A percentile compares a stretch with the other conserved stretches of the same genome.
Conservation (phyloP, 1,140 invertebrate species). For the Chionoecetes opilio region DNA sequence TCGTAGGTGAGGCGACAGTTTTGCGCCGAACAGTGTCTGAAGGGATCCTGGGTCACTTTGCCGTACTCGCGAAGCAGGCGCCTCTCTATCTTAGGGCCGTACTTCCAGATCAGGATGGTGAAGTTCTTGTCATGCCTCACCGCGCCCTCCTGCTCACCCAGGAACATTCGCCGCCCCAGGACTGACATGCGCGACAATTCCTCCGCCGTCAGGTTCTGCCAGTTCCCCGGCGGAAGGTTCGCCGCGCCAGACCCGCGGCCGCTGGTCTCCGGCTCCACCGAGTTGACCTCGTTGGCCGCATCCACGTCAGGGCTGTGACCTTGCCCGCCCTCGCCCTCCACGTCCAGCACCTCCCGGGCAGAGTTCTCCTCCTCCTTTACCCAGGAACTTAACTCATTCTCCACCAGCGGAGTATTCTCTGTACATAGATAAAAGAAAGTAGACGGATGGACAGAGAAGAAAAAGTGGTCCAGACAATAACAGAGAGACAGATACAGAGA, state of each 20-base stretch:
- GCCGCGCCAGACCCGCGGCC: no score
- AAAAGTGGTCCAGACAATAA: no score
- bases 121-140: conserved; percentile 74
- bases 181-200: conserved; percentile 70
- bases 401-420: conserved; percentile 24
- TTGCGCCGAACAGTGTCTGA: conserved; percentile 85
- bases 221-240: conserved; percentile 40
- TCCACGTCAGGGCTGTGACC: conserved; percentile 42
- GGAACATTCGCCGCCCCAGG: conserved; percentile 76
- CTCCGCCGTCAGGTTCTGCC: conserved; percentile 54
- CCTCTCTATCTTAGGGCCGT: conserved; percentile 80
- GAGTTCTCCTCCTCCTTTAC: conserved; percentile 72
- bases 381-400: conserved; percentile 67
- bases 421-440: no score
- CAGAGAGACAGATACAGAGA: no score
- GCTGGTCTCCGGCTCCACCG: conserved; percentile 63
- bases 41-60: conserved; percentile 83
- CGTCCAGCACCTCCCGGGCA: conserved; percentile 65
- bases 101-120: conserved; percentile 82
- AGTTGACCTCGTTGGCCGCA: conserved; percentile 71
- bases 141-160: conserved; percentile 70
- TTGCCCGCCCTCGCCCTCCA: conserved; percentile 48
- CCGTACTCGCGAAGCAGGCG: conserved; percentile 81
- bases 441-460: no score
- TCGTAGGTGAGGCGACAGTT: conserved; percentile 86